Percentiles rank a stretch among this genome's conserved stretches.
Evolutionary conservation across 2,888 invertebrate species (phyloP).

Genomic region (Geophilus truncorum): DNA sequence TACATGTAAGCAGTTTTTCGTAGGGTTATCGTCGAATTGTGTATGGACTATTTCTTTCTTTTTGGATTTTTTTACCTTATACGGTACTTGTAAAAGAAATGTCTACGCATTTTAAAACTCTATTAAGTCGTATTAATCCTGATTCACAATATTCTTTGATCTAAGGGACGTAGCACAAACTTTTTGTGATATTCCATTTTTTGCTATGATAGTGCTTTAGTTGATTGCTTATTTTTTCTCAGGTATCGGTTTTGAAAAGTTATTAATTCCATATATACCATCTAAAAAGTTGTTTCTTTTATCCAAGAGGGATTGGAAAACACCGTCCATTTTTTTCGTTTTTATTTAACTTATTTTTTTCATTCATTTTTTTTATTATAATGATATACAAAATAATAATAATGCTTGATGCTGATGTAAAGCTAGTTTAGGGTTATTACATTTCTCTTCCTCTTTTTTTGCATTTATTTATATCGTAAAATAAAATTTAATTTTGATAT

Average conservation of each 20-base stretch:
- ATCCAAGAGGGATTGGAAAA: not conserved
- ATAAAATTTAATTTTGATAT: too few relatives aligned
- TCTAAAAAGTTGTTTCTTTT: not conserved
- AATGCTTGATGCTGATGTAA: too few relatives aligned
- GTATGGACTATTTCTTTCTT: not conserved
- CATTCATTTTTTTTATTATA: not conserved
- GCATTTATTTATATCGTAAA: too few relatives aligned
- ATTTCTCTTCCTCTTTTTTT: too few relatives aligned
- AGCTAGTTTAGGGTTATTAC: too few relatives aligned
- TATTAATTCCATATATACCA: not conserved
- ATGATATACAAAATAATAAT: not conserved
- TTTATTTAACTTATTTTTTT: not conserved
- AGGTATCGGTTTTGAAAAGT: not conserved
- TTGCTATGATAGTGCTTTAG: not conserved
- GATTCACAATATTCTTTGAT: not conserved
- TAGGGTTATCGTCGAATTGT: not conserved
- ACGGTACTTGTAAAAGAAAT: slow-evolving; percentile 7
- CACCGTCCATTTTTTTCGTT: not conserved
- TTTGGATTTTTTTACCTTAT: slow-evolving; percentile 3
- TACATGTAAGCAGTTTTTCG: not conserved
- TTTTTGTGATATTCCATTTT: slow-evolving; percentile 1
- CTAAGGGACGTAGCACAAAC: not conserved
- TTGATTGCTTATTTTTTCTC: not conserved
- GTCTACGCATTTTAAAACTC: not conserved
- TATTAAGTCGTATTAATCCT: not conserved